Percentiles rank a stretch among this genome's conserved stretches.
Evolutionary conservation across 2,797 vertebrate species (phyloP).

Genomic region (Typhlichthys subterraneus): DNA sequence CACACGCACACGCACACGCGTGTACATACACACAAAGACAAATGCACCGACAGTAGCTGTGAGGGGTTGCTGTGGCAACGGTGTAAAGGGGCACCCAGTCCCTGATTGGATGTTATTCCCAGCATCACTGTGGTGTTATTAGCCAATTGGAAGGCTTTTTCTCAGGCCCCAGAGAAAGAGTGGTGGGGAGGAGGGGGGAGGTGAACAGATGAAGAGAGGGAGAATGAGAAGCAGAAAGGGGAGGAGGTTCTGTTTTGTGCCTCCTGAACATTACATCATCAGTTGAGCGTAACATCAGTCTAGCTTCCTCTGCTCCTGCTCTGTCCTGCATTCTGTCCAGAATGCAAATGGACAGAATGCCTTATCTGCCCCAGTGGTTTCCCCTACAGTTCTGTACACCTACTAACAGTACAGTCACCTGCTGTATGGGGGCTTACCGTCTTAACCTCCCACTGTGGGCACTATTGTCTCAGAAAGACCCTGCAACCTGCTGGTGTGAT

Average conservation of each 20-base stretch:
- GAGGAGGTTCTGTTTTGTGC: slow-evolving; percentile 50
- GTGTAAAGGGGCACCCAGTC: slow-evolving; percentile 68
- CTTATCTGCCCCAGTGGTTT: not conserved
- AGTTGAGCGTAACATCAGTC: slow-evolving; percentile 36
- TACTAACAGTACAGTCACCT: too few species aligned
- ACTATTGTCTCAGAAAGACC: slow-evolving; percentile 52
- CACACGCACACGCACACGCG: slow-evolving; percentile 7
- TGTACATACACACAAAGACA: slow-evolving; percentile 22
- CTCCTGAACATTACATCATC: slow-evolving; percentile 69
- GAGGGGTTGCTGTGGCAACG: slow-evolving; percentile 79
- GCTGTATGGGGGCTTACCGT: not conserved
- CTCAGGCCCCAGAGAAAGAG: slow-evolving; percentile 58
- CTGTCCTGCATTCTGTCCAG: not conserved
- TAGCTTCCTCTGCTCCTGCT: slow-evolving; percentile 19
- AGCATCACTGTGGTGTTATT: slow-evolving; percentile 73
- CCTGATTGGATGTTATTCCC: slow-evolving; percentile 82
- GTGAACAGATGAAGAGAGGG: slow-evolving; percentile 5
- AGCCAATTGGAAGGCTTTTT: slow-evolving; percentile 65
- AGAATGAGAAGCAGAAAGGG: slow-evolving; percentile 37
- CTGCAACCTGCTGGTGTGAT: slow-evolving; percentile 41
- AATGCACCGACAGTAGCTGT: slow-evolving; percentile 57
- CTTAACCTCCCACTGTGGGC: slow-evolving; percentile 5
- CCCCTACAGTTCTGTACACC: not conserved
- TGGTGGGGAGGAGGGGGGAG: slow-evolving; percentile 5
- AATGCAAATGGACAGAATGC: not conserved